Percentiles rank a stretch among this genome's conserved stretches.
phyloP scores from a whole-genome alignment of 2,888 invertebrate species.

The Lepetodrilus schrolli region DNA sequence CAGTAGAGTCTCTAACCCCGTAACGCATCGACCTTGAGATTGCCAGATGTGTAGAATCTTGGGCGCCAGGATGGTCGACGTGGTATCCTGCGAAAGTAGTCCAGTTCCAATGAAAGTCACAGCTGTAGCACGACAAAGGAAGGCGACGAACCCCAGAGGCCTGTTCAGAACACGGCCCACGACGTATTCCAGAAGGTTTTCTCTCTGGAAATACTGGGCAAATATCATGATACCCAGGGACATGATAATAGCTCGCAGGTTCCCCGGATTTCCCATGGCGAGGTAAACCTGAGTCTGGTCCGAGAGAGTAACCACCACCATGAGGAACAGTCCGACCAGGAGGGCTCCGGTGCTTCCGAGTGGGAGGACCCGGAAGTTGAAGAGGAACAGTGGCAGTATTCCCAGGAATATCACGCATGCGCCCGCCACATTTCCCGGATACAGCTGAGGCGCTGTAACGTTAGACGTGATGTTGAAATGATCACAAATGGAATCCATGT shows the following conservation, averaged over 20 bases:
- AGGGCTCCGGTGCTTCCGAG: neutral
- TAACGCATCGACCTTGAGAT: neutral
- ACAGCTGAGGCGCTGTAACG: too few species aligned
- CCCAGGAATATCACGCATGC: too few species aligned
- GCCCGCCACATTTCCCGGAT: neutral
- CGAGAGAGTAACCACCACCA: neutral
- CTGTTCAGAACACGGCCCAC: neutral
- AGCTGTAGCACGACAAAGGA: neutral
- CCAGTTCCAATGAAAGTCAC: neutral
- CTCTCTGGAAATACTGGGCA: neutral
- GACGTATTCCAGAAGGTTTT: neutral
- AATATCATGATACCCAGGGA: neutral
- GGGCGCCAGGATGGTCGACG: neutral
- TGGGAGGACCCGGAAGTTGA: neutral
- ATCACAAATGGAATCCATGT: too few species aligned
- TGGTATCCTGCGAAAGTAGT: neutral
- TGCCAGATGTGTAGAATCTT: neutral
- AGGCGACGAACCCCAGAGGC: neutral
- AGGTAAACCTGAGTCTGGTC: neutral
- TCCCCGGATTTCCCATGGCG: neutral
- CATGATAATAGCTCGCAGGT: neutral
- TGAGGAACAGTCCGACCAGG: neutral
- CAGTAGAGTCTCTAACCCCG: neutral
- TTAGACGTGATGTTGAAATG: too few species aligned
- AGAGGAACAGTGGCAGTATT: neutral